Evolutionary conservation across 2,888 invertebrate species (phyloP).

Genomic region (Lucinisca nassula): DNA sequence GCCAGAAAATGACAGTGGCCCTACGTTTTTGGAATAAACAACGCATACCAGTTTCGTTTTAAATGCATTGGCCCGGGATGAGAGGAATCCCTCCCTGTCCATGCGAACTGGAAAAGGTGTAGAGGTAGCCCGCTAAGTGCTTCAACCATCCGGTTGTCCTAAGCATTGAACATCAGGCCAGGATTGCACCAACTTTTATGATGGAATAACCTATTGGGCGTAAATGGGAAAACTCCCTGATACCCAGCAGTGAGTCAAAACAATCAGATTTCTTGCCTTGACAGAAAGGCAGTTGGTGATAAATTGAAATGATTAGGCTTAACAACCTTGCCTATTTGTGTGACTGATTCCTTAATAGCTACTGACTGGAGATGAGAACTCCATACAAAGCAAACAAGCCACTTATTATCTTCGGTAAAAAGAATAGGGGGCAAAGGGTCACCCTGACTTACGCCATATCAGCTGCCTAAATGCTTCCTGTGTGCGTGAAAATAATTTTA

Average conservation of each 20-base stretch:
- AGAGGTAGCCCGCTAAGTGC: neutral
- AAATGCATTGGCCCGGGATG: neutral
- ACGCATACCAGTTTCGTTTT: no score
- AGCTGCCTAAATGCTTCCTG: neutral
- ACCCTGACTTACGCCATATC: neutral
- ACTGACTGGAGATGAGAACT: neutral
- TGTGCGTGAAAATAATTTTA: neutral
- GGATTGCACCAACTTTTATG: no score
- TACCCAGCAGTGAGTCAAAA: conserved; percentile 4
- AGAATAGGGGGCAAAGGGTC: neutral
- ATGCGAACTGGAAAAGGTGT: neutral
- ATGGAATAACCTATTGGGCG: no score
- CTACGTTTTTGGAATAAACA: no score
- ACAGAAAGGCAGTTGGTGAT: conserved; percentile 14
- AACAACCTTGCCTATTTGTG: neutral
- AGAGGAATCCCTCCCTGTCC: neutral
- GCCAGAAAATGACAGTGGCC: no score
- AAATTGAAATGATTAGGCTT: conserved; percentile 13
- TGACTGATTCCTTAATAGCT: conserved; percentile 9
- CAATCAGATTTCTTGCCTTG: neutral
- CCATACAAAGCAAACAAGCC: neutral
- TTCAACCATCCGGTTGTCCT: no score
- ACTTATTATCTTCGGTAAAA: neutral
- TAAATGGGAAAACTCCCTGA: neutral
- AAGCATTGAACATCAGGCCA: no score